phyloP scores from a whole-genome alignment of 2,797 vertebrate genomes.

The Argya squamiceps region DNA sequence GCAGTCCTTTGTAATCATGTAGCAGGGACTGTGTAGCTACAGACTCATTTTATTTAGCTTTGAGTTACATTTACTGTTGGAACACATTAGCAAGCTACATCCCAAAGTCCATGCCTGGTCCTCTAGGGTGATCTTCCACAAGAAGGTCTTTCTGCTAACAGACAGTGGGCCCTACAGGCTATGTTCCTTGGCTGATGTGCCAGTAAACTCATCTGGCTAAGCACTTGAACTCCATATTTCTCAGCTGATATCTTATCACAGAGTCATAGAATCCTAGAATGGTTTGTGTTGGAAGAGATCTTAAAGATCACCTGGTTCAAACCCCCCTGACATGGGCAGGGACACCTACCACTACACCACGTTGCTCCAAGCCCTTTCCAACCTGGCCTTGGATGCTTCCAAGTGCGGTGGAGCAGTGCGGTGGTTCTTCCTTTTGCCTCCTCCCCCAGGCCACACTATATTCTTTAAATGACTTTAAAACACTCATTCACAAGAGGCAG shows the following conservation, averaged over 20 bases:
- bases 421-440: no score
- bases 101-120: not conserved
- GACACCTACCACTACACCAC: not conserved
- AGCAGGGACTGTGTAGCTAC: not conserved
- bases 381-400: no score
- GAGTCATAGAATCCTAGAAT: not conserved
- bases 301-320: not conserved
- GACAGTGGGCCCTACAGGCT: not conserved
- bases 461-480: not conserved
- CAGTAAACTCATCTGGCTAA: not conserved
- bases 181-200: not conserved
- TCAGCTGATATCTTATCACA: not conserved
- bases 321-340: rapidly evolving
- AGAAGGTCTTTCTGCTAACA: not conserved
- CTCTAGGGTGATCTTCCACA: not conserved
- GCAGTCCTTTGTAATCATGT: not conserved
- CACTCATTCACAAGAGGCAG: not conserved
- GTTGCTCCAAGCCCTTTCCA: not conserved
- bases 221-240: not conserved
- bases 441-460: not conserved
- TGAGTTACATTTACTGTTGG: not conserved
- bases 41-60: not conserved
- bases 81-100: not conserved
- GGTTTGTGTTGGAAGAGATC: not conserved
- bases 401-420: not conserved